phyloP scores from a whole-genome alignment of 2,797 vertebrate species.

The Sebastes glaucus region DNA sequence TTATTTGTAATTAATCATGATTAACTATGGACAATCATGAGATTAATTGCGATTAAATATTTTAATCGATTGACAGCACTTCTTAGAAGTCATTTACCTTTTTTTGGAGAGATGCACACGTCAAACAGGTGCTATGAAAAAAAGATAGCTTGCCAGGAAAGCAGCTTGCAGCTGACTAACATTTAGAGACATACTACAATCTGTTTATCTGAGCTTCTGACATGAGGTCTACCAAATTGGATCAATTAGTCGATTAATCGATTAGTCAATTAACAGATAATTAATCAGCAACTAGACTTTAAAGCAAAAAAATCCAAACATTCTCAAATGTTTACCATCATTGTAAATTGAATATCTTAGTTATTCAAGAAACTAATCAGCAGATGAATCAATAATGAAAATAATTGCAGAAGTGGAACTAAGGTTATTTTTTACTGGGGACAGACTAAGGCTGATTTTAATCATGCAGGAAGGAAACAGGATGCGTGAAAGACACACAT shows the following conservation, averaged over 20 bases:
- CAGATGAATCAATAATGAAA: background rate
- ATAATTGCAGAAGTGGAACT: constrained; percentile 7
- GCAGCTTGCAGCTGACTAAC: background rate
- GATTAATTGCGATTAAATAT: too few species aligned
- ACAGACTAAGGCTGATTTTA: constrained; percentile 23
- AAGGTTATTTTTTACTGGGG: constrained; percentile 3
- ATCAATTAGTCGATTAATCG: background rate
- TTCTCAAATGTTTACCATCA: background rate
- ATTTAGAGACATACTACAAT: background rate
- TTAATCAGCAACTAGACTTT: background rate
- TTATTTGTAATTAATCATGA: too few species aligned
- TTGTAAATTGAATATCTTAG: background rate
- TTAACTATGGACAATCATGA: too few species aligned
- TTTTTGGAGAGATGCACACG: background rate
- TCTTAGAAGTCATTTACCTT: background rate
- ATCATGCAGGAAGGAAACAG: constrained; percentile 62
- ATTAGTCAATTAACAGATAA: background rate
- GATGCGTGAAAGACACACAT: constrained; percentile 49
- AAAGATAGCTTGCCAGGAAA: constrained; percentile 4
- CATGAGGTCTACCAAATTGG: background rate
- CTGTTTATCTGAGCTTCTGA: background rate
- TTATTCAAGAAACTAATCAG: background rate
- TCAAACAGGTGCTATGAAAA: background rate
- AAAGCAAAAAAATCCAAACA: background rate
- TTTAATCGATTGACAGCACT: too few species aligned